Conservation (phyloP, 2,113 vertebrate genomes). For the Tor tambroides region DNA sequence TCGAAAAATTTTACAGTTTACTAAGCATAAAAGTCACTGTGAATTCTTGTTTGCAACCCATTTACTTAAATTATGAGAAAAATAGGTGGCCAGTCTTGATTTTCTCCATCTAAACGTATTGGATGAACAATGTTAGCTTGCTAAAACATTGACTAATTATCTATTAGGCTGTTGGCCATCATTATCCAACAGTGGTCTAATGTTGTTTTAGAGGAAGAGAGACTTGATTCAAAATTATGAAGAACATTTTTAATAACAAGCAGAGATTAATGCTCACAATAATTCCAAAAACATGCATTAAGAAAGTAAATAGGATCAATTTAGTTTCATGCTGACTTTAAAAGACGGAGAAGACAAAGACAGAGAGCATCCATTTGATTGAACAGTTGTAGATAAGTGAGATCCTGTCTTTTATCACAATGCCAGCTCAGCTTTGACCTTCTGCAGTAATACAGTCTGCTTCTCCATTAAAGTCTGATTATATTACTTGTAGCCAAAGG, state of each 20-base stretch:
- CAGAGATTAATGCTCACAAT: background rate
- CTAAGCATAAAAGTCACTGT: background rate
- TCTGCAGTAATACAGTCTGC: slow-evolving; percentile 73
- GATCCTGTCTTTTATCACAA: slow-evolving; percentile 81
- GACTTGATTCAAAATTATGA: background rate
- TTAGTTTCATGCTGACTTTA: background rate
- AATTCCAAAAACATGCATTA: background rate
- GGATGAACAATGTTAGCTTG: background rate
- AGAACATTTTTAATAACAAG: background rate
- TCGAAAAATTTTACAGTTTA: too few species aligned
- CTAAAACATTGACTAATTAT: background rate
- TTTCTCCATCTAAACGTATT: background rate
- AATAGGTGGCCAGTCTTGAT: background rate
- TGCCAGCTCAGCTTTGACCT: slow-evolving; percentile 82
- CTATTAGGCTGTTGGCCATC: background rate
- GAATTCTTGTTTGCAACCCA: background rate
- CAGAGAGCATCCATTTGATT: background rate
- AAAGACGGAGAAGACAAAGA: background rate
- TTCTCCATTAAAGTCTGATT: slow-evolving; percentile 73
- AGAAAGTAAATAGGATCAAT: background rate
- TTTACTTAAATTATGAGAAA: background rate
- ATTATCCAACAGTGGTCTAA: background rate
- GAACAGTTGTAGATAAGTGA: slow-evolving; percentile 68
- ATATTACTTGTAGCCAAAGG: slow-evolving; percentile 79
- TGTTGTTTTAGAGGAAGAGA: background rate